Percentiles rank a stretch among this genome's conserved stretches.
Evolutionary conservation across 2,113 vertebrate genomes (phyloP).

Genomic region (Jaculus jaculus): DNA sequence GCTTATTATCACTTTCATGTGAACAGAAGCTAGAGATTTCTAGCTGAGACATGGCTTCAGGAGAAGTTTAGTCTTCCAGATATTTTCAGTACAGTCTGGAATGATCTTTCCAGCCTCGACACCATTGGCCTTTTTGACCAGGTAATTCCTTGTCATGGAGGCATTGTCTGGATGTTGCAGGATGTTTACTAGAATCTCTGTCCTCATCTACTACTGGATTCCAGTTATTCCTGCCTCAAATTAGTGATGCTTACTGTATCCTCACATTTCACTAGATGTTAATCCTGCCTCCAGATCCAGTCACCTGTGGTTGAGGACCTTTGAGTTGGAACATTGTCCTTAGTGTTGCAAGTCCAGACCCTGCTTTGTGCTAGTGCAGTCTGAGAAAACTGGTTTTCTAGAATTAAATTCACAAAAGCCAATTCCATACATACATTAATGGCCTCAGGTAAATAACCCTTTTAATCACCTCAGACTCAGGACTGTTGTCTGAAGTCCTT

Average conservation of each 20-base stretch:
- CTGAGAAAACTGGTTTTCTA: slow-evolving; percentile 1
- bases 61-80: background rate
- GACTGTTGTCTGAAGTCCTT: background rate
- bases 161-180: background rate
- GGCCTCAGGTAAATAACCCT: background rate
- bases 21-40: background rate
- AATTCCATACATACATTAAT: background rate
- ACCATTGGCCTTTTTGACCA: background rate
- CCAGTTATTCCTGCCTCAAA: background rate
- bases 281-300: no score
- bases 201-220: background rate
- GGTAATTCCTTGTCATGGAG: background rate
- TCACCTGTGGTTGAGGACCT: background rate
- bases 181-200: background rate
- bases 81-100: background rate
- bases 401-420: background rate
- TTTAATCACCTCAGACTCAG: background rate
- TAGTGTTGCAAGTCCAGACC: background rate
- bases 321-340: background rate
- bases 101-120: background rate
- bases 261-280: background rate
- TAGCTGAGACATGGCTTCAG: background rate
- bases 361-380: background rate
- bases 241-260: background rate
- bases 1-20: background rate